phyloP scores from a whole-genome alignment of 1,140 invertebrate species.

The Coboldia fuscipes region DNA sequence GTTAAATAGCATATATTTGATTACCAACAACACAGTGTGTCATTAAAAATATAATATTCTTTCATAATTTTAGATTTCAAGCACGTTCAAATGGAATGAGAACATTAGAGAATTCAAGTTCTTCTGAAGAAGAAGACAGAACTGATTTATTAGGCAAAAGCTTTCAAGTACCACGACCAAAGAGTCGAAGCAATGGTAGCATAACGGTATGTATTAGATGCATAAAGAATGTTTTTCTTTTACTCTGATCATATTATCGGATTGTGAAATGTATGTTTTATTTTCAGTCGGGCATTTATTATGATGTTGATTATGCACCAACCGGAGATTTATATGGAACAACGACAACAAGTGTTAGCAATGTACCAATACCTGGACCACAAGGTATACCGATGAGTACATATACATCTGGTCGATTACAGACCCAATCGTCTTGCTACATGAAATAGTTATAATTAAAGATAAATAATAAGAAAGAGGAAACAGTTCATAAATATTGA shows the following conservation, averaged over 20 bases:
- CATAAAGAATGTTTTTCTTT: background rate
- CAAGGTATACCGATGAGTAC: slow-evolving; percentile 45
- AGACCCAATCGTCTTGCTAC: slow-evolving; percentile 17
- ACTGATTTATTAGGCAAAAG: slow-evolving; percentile 43
- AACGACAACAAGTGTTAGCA: slow-evolving; percentile 15
- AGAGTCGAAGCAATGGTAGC: slow-evolving; percentile 46
- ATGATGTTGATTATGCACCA: slow-evolving; percentile 66
- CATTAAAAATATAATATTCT: background rate
- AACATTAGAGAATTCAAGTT: slow-evolving; percentile 33
- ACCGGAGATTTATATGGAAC: slow-evolving; percentile 20
- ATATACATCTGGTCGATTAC: slow-evolving; percentile 30
- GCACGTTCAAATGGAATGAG: slow-evolving; percentile 19
- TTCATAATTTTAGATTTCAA: slow-evolving; percentile 13
- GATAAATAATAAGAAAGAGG: background rate
- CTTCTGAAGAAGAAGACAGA: slow-evolving; percentile 43
- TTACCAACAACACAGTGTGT: background rate
- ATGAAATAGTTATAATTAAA: slow-evolving; percentile 12
- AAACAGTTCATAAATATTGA: too few species aligned
- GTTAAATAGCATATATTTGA: background rate
- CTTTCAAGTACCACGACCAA: slow-evolving; percentile 52
- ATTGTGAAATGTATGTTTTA: slow-evolving; percentile 14
- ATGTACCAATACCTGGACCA: slow-evolving; percentile 27
- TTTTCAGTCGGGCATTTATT: slow-evolving; percentile 75
- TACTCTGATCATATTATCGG: background rate
- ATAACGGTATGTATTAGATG: slow-evolving; percentile 31